Conservation (phyloP, 1,140 invertebrate genomes). For the Leptopilina clavipes region DNA sequence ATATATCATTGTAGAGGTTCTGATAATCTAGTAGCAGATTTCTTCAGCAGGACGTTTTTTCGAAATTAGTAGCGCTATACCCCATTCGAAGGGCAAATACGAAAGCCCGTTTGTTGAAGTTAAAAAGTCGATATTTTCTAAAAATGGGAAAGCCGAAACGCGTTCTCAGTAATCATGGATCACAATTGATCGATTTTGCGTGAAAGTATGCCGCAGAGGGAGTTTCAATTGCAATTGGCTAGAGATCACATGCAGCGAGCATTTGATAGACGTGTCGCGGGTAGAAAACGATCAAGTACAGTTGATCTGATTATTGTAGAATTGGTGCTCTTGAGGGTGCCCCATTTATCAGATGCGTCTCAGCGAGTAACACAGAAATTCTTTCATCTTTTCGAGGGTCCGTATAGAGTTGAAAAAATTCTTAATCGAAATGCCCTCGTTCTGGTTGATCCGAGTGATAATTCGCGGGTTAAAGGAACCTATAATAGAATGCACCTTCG, state of each 20-base stretch:
- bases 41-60: background rate
- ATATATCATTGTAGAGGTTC: background rate
- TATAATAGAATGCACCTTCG: background rate
- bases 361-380: background rate
- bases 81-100: constrained; percentile 17
- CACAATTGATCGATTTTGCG: constrained; percentile 42
- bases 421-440: background rate
- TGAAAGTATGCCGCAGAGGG: background rate
- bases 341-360: background rate
- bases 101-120: background rate
- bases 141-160: background rate
- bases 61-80: constrained; percentile 33
- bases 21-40: background rate
- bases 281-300: background rate
- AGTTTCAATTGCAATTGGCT: background rate
- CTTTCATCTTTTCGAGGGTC: background rate
- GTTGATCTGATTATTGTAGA: background rate
- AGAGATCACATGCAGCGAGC: background rate
- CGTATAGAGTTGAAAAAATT: background rate
- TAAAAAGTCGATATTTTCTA: constrained; percentile 11
- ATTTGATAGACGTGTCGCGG: background rate
- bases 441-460: background rate
- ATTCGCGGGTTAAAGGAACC: background rate
- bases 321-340: background rate
- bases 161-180: constrained; percentile 44